phyloP scores from a whole-genome alignment of 2,797 vertebrate species.

The Sphenodon punctatus region DNA sequence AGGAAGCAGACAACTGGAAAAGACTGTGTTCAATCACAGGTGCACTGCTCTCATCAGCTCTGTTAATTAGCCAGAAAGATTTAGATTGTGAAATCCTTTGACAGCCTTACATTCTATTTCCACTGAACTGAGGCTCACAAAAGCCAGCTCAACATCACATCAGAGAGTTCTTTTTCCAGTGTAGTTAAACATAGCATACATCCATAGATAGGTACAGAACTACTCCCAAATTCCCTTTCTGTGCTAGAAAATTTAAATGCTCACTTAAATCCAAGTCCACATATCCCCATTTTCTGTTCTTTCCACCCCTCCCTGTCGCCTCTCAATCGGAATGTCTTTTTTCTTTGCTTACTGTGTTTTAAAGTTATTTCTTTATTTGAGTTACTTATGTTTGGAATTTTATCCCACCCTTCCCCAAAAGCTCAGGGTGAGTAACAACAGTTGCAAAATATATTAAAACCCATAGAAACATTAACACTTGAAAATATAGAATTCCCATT shows the following conservation, averaged over 20 bases:
- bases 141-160: slow-evolving; percentile 20
- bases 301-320: slow-evolving; percentile 4
- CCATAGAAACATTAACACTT: too few species aligned
- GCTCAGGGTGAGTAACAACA: too few species aligned
- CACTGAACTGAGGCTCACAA: slow-evolving; percentile 46
- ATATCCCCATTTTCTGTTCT: not conserved
- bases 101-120: slow-evolving; percentile 43
- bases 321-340: not conserved
- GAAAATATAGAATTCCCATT: too few species aligned
- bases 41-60: not conserved
- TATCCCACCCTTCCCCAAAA: too few species aligned
- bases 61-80: slow-evolving; percentile 39
- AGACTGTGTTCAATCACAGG: not conserved
- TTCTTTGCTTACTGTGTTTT: not conserved
- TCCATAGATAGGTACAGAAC: not conserved
- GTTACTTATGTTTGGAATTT: too few species aligned
- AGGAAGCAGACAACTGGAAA: not conserved
- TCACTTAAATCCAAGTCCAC: not conserved
- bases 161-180: slow-evolving; percentile 36
- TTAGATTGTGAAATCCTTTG: slow-evolving; percentile 47
- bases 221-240: slow-evolving; percentile 25
- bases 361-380: not conserved
- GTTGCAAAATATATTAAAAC: too few species aligned
- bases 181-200: not conserved
- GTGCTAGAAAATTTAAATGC: slow-evolving; percentile 3